A percentile compares a stretch with the other conserved stretches of the same genome.
Conservation (phyloP, 2,888 invertebrate species). For the Andrena minutula region DNA sequence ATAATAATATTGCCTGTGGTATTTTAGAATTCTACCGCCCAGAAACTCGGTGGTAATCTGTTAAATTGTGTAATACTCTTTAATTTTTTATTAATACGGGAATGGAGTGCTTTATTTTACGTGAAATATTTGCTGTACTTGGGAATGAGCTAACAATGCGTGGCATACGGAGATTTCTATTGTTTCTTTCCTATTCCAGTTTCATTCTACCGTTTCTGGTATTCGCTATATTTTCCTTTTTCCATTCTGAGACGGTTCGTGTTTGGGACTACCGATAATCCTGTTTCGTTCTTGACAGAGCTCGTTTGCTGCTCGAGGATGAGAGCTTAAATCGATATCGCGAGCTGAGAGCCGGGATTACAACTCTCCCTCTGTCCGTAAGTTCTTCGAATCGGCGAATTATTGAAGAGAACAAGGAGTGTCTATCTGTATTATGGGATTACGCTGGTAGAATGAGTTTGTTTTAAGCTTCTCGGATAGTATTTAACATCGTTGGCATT, state of each 20-base stretch:
- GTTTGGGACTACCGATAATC: constrained; percentile 8
- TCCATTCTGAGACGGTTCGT: not conserved
- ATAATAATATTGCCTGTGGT: not conserved
- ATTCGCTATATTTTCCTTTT: not conserved
- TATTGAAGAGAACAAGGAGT: constrained; percentile 23
- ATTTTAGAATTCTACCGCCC: not conserved
- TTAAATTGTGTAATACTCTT: too few species aligned
- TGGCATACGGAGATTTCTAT: too few species aligned
- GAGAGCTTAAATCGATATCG: constrained; percentile 37
- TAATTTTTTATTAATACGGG: too few species aligned
- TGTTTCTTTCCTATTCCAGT: too few species aligned
- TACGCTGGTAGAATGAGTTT: constrained; percentile 27
- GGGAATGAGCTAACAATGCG: too few species aligned
- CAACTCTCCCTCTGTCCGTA: constrained; percentile 4
- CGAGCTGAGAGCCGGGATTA: constrained; percentile 49
- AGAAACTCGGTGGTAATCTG: not conserved
- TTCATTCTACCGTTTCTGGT: not conserved
- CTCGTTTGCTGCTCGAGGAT: not conserved
- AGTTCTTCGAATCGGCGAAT: constrained; percentile 40
- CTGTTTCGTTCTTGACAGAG: constrained; percentile 5
- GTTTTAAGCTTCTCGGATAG: constrained; percentile 12
- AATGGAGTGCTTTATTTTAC: too few species aligned
- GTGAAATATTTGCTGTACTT: too few species aligned
- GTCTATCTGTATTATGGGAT: constrained; percentile 40
- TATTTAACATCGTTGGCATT: constrained; percentile 7